Evolutionary conservation across 2,888 invertebrate genomes (phyloP).

Genomic region (Poecilobothrus nobilitatus): DNA sequence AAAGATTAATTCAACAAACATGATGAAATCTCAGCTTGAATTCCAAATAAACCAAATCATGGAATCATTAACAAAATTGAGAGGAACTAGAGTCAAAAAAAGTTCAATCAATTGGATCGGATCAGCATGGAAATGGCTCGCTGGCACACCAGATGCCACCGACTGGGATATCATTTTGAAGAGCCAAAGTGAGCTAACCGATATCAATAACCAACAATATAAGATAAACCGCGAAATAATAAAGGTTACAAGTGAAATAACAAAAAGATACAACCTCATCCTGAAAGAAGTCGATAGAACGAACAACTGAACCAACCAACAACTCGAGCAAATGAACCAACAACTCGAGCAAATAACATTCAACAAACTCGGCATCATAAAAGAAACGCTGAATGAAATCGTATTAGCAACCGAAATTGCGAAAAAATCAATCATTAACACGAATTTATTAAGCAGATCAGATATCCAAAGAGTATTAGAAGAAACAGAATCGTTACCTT

Average conservation of each 20-base stretch:
- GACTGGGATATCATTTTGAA: conserved; percentile 13
- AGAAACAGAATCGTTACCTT: no score
- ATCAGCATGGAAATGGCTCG: conserved; percentile 11
- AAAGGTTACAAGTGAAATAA: not conserved
- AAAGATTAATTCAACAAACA: not conserved
- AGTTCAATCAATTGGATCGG: conserved; percentile 18
- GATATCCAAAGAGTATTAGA: no score
- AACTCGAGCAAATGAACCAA: no score
- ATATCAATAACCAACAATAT: conserved; percentile 15
- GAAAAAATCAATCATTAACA: no score
- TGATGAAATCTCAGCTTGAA: not conserved
- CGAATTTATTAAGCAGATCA: no score
- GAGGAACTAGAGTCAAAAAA: not conserved
- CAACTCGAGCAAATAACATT: no score
- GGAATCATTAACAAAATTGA: conserved; percentile 10
- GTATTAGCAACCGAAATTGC: no score
- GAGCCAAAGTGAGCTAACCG: conserved; percentile 12
- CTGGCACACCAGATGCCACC: conserved; percentile 12
- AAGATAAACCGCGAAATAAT: conserved; percentile 8
- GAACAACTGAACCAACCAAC: no score
- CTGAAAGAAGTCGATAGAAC: no score
- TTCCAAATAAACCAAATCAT: not conserved
- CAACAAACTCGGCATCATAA: no score
- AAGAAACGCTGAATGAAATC: not conserved
- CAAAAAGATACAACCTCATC: no score